Base-by-base conservation (phyloP, 2,113 vertebrate genomes). In the Alligator mississippiensis region DNA sequence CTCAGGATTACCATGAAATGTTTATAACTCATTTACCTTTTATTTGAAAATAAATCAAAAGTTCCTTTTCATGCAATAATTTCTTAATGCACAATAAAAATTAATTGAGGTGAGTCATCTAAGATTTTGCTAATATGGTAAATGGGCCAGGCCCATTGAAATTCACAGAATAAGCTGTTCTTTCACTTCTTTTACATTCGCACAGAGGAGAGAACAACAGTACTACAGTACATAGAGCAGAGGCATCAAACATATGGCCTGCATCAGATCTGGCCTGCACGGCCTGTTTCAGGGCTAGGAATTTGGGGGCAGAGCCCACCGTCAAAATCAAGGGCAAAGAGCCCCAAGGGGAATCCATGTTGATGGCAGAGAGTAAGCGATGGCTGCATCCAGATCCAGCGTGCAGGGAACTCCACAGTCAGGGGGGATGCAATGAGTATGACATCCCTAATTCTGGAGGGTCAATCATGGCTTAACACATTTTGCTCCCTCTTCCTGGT, bases 21-120 rank as follows among this genome's bases (percentile, higher is more conserved):
- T 76, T 77, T 79, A 88, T 4, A 92, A 63, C 16, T 55, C 61
- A 75, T 47, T 4, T 86, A 27, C 58, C 22, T 92, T 87, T 92
- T 83, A 89, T 83, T 38, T 89, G 77, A 90, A 85, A 90, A 94
- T n/a, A 76, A 17, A 66, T 79, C 8, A 87, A 72, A 76, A 79
- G 16, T 68, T 4, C 60, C 83, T 91, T 94, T 90, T 85, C 54
- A 87, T 60, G 28, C 11, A 77, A 34, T 78, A 94, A 11, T 85
- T 95, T 89, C 66, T 80, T 87, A 47, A 87, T 57, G 55, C 84
- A 61, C 61, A 61, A 57, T 6, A 90, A 54, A n/a, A 81, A 93
- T 80, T 81, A 62, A 60, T 59, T 88, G 30, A 66, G 79, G 85
- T 76, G 88, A 80, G 47, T 11, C 90, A 70, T 19, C 54, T 59